Base-by-base conservation (phyloP, 2,797 vertebrate genomes). In the Periophthalmus magnuspinnatus region DNA sequence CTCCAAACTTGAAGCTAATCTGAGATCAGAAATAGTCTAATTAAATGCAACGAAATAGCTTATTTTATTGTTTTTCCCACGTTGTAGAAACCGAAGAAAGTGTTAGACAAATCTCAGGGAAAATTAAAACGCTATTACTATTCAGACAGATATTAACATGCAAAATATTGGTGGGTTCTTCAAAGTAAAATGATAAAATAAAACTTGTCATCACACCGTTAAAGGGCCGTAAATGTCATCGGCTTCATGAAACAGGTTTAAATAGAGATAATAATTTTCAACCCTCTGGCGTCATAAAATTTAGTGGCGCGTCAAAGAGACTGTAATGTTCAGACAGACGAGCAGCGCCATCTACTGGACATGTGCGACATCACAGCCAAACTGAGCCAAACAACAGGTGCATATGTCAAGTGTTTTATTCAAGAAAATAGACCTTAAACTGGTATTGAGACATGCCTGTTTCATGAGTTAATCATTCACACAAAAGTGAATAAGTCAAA, bases 161-260 rank as follows among this genome's bases (percentile, higher is more conserved):
- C 36, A 10, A 61, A 41, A 61, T 61, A 61, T 41, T 60, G 58
- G 58, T 36, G 16, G 58, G 34, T 66, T 54, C 28, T 68, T 58
- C 2, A 47, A 70, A 59, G 28, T 61, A 45, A 69, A 71, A 69
- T 70, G 62, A 64, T 38, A 16, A 71, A 55, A 66, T 78, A 32
- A 19, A 6, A 74, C 47, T 68, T 59, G 58, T 80, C 67, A 52
- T 81, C 66, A 70, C 47, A 34, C 38, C 28, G 36, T 69, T 74
- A 47, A 68, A 72, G 54, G 68, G 48, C 69, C 62, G 19, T 84
- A 74, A 74, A 84, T 80, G 71, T 74, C 69, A 69, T 28, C 24
- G 71, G 34, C 66, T 76, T 55, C 72, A 70, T 79, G 77, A 80
- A 72, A 84, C 65, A 76, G 74, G 80, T 61, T 72, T 81, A 74